phyloP scores from a whole-genome alignment of 2,113 vertebrate genomes.

The Crotophaga sulcirostris region DNA sequence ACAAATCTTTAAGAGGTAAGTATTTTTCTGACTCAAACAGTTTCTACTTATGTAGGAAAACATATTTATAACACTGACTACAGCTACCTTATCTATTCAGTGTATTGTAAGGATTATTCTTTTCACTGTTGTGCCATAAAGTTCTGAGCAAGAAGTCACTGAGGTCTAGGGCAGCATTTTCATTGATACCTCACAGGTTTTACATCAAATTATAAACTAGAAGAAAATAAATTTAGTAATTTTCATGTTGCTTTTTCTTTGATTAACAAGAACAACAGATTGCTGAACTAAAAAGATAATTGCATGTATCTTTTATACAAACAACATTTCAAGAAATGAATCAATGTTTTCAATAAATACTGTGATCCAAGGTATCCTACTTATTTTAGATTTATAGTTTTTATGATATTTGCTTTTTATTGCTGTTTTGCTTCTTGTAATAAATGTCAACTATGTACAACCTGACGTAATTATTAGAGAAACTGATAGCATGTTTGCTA shows the following conservation, averaged over 20 bases:
- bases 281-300: neutral
- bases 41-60: neutral
- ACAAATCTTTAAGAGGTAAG: neutral
- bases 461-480: slow-evolving; percentile 40
- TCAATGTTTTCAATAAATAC: slow-evolving; percentile 39
- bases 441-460: slow-evolving; percentile 46
- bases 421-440: slow-evolving; percentile 42
- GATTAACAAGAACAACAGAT: slow-evolving; percentile 6
- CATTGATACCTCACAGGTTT: neutral
- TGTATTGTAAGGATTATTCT: neutral
- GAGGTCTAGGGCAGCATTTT: neutral
- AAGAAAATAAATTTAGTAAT: neutral
- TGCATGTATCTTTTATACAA: neutral
- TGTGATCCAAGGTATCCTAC: neutral
- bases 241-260: neutral
- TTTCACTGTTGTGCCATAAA: neutral
- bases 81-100: neutral
- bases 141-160: neutral
- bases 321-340: slow-evolving; percentile 4
- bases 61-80: neutral
- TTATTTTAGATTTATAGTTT: slow-evolving; percentile 16
- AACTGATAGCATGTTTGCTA: slow-evolving; percentile 14
- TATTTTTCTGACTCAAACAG: neutral
- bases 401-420: slow-evolving; percentile 11
- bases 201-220: neutral